Evolutionary conservation across 2,113 vertebrate species (phyloP), one percentile per base, ranked within the genome.

Genomic region (Elephantulus edwardii): DNA sequence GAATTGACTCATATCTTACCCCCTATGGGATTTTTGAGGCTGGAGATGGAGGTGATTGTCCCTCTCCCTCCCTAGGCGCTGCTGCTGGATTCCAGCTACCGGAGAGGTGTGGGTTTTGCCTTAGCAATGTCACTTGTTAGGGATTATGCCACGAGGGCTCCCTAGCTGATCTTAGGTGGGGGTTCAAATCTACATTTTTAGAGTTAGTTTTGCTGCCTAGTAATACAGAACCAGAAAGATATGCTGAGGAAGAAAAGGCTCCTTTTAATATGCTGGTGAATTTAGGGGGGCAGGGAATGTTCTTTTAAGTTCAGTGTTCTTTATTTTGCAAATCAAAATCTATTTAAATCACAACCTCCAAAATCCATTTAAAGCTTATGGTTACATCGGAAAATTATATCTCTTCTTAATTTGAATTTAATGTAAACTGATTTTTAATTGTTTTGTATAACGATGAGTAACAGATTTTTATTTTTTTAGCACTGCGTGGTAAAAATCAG

Each of bases 351-450:
- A 50, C 46, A 86, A 91, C n/a, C 88, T 91, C 93, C 81, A 33
- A 52, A 90, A 89, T 82, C 46, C 82, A 94, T 96, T 76, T 82
- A 91, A 94, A 86, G 89, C 17, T 62, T 95, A 35, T 33, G 81
- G 26, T 85, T 85, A 74, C 1, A 19, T 89, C 17, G 64, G 56
- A 89, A 97, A 94, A 96, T 83, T 42, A 83, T 90, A 92, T 91
- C 33, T 66, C 16, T 91, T 94, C 91, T 86, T 82, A 92, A 95
- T 91, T 96, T 91, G 91, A 86, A 89, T 95, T 94, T 84, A 86
- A 92, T 95, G 90, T 83, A 85, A 80, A 90, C 44, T 83, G 44
- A 94, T 91, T 95, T 95, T 96, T 93, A 96, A 74, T 95, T 93
- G 46, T 91, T 96, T 92, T 89, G 20, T 83, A 78, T 94, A 54